Percentiles rank a stretch among this genome's conserved stretches.
Conservation (phyloP, 2,888 invertebrate genomes). For the Cantharis nigra region DNA sequence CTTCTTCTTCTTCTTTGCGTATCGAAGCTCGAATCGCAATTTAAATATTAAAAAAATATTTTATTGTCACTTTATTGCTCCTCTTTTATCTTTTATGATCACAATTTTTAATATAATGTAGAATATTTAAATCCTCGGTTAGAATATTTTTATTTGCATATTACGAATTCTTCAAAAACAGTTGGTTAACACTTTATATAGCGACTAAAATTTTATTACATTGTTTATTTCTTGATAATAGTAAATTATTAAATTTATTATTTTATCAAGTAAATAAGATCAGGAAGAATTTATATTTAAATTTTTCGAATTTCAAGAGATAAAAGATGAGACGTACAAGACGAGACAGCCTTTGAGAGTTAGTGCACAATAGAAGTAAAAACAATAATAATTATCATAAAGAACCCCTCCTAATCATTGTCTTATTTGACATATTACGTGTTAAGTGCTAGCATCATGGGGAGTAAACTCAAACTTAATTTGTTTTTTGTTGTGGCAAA, state of each 20-base stretch:
- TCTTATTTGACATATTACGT: constrained; percentile 32
- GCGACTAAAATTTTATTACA: background rate
- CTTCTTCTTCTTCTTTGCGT: background rate
- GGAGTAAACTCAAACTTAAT: constrained; percentile 28
- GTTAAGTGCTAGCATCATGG: constrained; percentile 31
- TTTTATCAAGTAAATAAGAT: background rate
- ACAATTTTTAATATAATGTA: background rate
- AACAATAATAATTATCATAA: constrained; percentile 35
- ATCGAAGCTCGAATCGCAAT: background rate
- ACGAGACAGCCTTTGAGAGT: background rate
- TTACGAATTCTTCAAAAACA: constrained; percentile 20
- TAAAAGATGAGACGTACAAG: background rate
- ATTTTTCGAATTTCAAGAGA: background rate
- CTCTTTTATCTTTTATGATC: background rate
- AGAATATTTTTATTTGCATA: constrained; percentile 27
- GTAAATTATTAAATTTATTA: background rate
- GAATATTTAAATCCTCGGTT: background rate
- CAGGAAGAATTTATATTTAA: background rate
- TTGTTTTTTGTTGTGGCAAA: constrained; percentile 20
- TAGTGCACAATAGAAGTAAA: constrained; percentile 4
- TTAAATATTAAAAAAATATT: background rate
- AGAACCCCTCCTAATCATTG: constrained; percentile 36
- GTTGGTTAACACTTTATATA: constrained; percentile 19
- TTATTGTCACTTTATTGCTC: background rate
- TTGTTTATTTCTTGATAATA: background rate